Evolutionary conservation across 2,113 vertebrate species (phyloP).

Genomic region (Tympanuchus pallidicinctus): DNA sequence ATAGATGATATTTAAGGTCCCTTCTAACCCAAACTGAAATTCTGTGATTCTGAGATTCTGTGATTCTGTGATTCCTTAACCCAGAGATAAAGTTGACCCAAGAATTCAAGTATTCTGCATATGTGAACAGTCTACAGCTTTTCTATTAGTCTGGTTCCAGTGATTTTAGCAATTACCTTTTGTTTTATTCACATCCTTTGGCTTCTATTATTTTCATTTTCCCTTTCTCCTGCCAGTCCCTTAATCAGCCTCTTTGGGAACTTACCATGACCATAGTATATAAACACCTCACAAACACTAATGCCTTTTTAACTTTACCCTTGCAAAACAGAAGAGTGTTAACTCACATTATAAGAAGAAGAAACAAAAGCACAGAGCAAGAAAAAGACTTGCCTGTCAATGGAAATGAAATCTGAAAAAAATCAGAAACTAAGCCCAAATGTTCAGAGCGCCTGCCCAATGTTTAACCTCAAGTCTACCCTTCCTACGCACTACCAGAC

Average conservation of each 20-base stretch:
- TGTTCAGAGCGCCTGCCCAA: neutral
- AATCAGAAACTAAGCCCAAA: constrained; percentile 10
- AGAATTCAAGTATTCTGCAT: neutral
- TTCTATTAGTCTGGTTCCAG: constrained; percentile 24
- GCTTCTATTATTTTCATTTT: constrained; percentile 15
- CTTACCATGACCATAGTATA: neutral
- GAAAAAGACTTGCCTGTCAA: neutral
- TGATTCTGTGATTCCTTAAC: neutral
- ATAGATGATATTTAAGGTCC: neutral
- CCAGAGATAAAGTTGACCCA: neutral
- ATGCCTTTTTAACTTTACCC: neutral
- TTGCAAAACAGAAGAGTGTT: neutral
- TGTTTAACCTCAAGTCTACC: neutral
- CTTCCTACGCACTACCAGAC: neutral
- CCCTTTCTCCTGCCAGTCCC: neutral
- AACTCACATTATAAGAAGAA: neutral
- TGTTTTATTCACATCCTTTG: constrained; percentile 18
- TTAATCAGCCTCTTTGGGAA: constrained; percentile 30
- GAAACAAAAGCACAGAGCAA: neutral
- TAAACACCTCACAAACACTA: neutral
- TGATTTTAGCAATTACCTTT: constrained; percentile 22
- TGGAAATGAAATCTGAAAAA: neutral
- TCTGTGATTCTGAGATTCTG: neutral
- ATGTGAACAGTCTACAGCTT: neutral
- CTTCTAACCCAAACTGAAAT: neutral